Percentiles rank a stretch among this genome's conserved stretches.
These are phyloP conservation scores for Dendrolimus punctatus DNA, from an alignment of 1,140 invertebrate species.

Conservation along the genomic window DNA sequence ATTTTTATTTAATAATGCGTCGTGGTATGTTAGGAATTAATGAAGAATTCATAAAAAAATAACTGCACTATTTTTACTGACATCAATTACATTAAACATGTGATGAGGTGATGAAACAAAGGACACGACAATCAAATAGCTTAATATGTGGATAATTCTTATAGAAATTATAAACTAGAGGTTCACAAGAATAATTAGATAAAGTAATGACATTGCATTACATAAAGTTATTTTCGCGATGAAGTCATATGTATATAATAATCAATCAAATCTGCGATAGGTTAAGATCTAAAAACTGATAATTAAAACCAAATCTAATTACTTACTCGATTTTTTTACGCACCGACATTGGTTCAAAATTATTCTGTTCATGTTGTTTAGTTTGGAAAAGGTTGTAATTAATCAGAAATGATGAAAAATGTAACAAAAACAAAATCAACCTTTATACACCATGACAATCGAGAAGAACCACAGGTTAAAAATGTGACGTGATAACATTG, in stretches of 20 bases:
- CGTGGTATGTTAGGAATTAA: too few species aligned
- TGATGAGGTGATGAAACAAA: conserved; percentile 17
- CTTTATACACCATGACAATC: conserved; percentile 65
- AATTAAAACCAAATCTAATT: conserved; percentile 9
- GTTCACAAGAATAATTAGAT: too few species aligned
- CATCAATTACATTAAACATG: conserved; percentile 14
- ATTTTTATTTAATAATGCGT: neutral
- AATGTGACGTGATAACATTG: neutral
- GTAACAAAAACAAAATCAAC: conserved; percentile 63
- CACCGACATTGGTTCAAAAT: conserved; percentile 51
- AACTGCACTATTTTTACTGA: too few species aligned
- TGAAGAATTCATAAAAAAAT: too few species aligned
- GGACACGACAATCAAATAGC: neutral
- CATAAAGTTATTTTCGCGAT: conserved; percentile 19
- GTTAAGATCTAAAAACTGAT: conserved; percentile 32
- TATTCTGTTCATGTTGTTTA: conserved; percentile 56
- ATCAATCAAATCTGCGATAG: conserved; percentile 45
- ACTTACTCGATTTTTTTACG: conserved; percentile 57
- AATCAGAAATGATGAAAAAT: conserved; percentile 41
- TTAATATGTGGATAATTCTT: too few species aligned
- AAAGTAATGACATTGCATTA: neutral
- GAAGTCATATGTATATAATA: conserved; percentile 42
- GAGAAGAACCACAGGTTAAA: conserved; percentile 19
- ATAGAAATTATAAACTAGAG: too few species aligned
- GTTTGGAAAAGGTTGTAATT: conserved; percentile 18